Percentiles rank a stretch among this genome's conserved stretches.
Conservation (phyloP, 2,113 vertebrate genomes). For the Chaetops frenatus region DNA sequence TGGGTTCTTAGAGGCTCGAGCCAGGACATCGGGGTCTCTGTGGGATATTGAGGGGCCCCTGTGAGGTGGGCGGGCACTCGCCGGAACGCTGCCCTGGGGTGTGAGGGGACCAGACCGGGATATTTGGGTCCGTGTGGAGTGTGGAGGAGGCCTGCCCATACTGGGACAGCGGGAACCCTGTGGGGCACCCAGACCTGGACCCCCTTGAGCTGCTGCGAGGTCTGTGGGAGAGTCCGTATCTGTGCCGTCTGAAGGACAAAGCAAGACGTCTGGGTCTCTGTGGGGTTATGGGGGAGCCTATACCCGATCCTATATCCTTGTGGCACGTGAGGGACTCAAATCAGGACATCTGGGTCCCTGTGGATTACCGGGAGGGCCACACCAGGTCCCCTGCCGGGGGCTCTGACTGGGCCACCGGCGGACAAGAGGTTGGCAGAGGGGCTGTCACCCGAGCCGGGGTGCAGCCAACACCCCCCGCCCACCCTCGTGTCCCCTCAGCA, state of each 20-base stretch:
- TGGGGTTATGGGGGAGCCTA: rapidly evolving
- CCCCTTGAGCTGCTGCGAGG: background rate
- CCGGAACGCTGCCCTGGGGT: no score
- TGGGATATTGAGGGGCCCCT: background rate
- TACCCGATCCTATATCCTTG: no score
- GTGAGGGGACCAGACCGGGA: background rate
- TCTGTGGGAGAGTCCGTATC: no score
- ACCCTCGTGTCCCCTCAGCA: background rate
- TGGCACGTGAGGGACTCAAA: background rate
- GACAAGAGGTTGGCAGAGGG: background rate
- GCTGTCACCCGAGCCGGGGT: background rate
- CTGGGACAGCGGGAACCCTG: background rate
- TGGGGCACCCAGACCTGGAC: background rate
- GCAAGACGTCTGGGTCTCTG: no score
- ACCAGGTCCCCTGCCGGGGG: background rate
- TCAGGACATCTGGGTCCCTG: background rate
- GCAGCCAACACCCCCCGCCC: no score
- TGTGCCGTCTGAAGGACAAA: rapidly evolving
- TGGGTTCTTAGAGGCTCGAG: no score
- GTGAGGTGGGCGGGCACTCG: background rate
- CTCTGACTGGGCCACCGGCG: no score
- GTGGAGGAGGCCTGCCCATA: background rate
- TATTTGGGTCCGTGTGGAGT: background rate
- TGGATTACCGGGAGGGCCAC: background rate
- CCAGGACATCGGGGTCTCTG: background rate